phyloP scores from a whole-genome alignment of 2,888 invertebrate genomes.

The Spisula subtruncata region DNA sequence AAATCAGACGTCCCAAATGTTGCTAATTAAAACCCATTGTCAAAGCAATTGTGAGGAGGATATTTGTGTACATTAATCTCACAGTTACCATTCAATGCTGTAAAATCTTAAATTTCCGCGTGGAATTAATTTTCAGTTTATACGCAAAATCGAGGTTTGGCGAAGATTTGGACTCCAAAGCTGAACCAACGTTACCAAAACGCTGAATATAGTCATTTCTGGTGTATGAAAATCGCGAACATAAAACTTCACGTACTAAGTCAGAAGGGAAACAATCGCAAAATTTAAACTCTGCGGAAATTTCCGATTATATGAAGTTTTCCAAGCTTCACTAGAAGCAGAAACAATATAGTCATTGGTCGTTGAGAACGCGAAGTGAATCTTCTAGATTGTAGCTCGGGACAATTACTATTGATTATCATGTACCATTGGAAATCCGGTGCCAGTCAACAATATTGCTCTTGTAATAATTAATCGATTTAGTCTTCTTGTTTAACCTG shows the following conservation, averaged over 20 bases:
- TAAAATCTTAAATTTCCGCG: no score
- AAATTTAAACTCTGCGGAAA: no score
- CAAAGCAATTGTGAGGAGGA: neutral
- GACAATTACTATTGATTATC: slow-evolving; percentile 72
- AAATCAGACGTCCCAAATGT: neutral
- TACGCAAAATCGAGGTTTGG: no score
- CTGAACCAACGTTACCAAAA: no score
- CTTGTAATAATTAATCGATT: slow-evolving; percentile 73
- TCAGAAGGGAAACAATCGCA: no score
- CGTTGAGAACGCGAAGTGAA: slow-evolving; percentile 17
- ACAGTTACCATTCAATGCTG: neutral
- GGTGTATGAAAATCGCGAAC: no score
- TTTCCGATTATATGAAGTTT: no score
- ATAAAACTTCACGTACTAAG: no score
- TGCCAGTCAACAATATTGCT: slow-evolving; percentile 67
- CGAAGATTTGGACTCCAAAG: no score
- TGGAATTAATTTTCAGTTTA: no score
- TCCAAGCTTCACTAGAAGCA: neutral
- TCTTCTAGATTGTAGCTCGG: slow-evolving; percentile 58
- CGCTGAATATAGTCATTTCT: no score
- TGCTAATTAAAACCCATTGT: slow-evolving; percentile 10
- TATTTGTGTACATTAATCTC: slow-evolving; percentile 9
- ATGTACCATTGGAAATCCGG: slow-evolving; percentile 65
- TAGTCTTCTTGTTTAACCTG: slow-evolving; percentile 54
- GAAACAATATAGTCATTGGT: slow-evolving; percentile 23